Conservation (phyloP, 2,888 invertebrate species). For the Euzetes globulus region DNA sequence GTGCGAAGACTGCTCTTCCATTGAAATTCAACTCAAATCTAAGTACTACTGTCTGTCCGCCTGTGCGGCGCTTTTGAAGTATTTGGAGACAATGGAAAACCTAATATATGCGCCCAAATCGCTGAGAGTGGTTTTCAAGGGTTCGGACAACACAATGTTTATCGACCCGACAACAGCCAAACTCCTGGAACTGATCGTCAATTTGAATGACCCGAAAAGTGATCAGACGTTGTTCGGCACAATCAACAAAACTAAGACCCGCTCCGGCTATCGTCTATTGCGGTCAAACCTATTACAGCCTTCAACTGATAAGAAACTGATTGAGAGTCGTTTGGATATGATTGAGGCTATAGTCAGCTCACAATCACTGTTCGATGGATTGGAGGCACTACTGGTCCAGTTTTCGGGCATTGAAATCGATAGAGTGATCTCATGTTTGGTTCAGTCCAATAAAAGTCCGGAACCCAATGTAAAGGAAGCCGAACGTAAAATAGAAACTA, state of each 20-base stretch:
- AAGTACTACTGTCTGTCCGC: constrained; percentile 72
- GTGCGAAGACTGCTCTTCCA: constrained; percentile 57
- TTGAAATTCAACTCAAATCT: constrained; percentile 48
- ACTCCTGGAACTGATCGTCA: constrained; percentile 55
- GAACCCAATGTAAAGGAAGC: constrained; percentile 49
- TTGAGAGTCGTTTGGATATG: constrained; percentile 59
- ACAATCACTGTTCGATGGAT: constrained; percentile 33
- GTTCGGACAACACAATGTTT: constrained; percentile 68
- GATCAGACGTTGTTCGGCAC: constrained; percentile 57
- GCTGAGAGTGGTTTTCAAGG: constrained; percentile 70
- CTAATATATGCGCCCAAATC: constrained; percentile 66
- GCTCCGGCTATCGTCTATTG: constrained; percentile 57
- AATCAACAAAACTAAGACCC: constrained; percentile 62
- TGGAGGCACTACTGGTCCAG: constrained; percentile 47
- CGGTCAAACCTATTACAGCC: constrained; percentile 56
- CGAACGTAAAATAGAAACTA: constrained; percentile 68
- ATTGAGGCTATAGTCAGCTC: constrained; percentile 29
- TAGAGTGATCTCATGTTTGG: constrained; percentile 60
- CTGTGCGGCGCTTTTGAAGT: constrained; percentile 72
- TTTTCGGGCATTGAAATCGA: constrained; percentile 63
- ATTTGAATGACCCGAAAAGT: constrained; percentile 47
- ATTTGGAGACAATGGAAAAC: constrained; percentile 61
- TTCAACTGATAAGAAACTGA: constrained; percentile 58
- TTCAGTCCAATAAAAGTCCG: constrained; percentile 49
- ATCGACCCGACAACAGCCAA: constrained; percentile 77